Evolutionary conservation across 2,888 invertebrate species (phyloP).

Genomic region (Campaea margaritaria): DNA sequence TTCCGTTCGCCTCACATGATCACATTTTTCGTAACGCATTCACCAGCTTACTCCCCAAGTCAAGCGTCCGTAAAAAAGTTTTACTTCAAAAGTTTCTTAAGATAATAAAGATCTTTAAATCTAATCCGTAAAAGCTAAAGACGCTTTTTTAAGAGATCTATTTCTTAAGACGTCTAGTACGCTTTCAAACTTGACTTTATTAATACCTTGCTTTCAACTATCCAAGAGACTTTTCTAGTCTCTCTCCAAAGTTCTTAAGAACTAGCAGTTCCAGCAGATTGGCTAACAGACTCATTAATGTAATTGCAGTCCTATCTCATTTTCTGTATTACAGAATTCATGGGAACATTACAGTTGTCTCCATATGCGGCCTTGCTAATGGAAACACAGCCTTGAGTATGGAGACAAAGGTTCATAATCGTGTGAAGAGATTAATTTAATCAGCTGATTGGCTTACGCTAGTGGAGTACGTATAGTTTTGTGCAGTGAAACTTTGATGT

Average conservation of each 20-base stretch:
- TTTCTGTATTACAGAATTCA: constrained; percentile 40
- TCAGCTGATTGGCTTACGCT: constrained; percentile 44
- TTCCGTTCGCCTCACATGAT: too few relatives aligned
- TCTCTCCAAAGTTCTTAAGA: background rate
- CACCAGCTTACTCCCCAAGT: too few relatives aligned
- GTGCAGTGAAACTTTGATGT: constrained; percentile 28
- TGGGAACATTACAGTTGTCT: constrained; percentile 24
- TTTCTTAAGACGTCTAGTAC: too few relatives aligned
- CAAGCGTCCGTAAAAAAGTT: too few relatives aligned
- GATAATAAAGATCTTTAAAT: too few relatives aligned
- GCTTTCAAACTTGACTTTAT: background rate
- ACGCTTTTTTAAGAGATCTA: too few relatives aligned
- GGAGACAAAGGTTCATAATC: background rate
- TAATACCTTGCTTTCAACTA: background rate
- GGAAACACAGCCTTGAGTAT: constrained; percentile 4
- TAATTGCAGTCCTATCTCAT: constrained; percentile 39
- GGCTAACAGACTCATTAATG: constrained; percentile 29
- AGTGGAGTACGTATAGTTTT: constrained; percentile 1
- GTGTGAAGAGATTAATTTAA: constrained; percentile 33
- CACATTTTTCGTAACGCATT: too few relatives aligned
- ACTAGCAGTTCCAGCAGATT: constrained; percentile 11
- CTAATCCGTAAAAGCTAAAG: too few relatives aligned
- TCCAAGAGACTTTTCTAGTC: background rate
- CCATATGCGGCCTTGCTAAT: constrained; percentile 13
- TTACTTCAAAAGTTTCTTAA: too few relatives aligned